phyloP scores from a whole-genome alignment of 2,888 invertebrate genomes.

The Tenthredo mesomela region DNA sequence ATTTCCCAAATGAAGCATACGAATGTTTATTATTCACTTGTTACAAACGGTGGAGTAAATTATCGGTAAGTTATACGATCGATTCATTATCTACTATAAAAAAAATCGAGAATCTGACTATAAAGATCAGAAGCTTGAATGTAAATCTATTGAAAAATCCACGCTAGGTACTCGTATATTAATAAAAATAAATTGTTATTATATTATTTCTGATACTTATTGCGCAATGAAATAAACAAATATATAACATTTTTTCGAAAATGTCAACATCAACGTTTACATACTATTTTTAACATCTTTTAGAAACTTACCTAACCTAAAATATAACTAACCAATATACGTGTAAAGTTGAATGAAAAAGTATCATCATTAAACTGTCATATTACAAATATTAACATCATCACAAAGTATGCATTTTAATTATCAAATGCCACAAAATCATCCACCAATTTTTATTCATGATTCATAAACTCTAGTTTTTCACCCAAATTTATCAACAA shows the following conservation, averaged over 20 bases:
- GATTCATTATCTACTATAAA: neutral
- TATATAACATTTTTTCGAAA: neutral
- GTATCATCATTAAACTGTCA: neutral
- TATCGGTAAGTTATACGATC: conserved; percentile 28
- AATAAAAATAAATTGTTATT: neutral
- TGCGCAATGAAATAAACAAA: neutral
- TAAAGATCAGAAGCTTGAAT: neutral
- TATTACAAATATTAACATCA: neutral
- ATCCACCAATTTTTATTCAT: neutral
- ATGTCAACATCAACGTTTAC: neutral
- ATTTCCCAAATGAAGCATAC: conserved; percentile 10
- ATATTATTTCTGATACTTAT: neutral
- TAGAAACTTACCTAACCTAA: neutral
- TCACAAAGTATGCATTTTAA: neutral
- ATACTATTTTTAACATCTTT: neutral
- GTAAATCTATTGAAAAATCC: neutral
- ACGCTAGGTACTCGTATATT: neutral
- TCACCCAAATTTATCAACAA: neutral
- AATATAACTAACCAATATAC: neutral
- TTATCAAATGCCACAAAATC: neutral
- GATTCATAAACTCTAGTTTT: neutral
- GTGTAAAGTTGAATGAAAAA: conserved; percentile 12
- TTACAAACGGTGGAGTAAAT: neutral
- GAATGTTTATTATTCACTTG: neutral
- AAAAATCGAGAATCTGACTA: neutral